Percentiles rank a stretch among this genome's conserved stretches.
Conservation (phyloP, 2,888 invertebrate genomes). For the Drosophila fulvimacula region DNA sequence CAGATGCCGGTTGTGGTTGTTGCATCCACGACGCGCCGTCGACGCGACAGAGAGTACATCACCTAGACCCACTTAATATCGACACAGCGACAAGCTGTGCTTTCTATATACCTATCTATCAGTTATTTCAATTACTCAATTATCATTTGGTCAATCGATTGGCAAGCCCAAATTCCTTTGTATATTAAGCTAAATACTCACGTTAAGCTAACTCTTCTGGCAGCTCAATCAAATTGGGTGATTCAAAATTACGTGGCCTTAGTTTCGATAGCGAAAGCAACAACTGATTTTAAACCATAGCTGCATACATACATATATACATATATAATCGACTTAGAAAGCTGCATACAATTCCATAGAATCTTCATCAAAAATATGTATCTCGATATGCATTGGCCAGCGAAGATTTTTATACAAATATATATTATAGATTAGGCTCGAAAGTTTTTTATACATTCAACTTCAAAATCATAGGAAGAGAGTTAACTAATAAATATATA, state of each 20-base stretch:
- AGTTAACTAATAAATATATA: constrained; percentile 8
- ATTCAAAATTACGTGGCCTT: constrained; percentile 65
- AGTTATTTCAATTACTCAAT: constrained; percentile 8
- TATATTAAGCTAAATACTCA: constrained; percentile 61
- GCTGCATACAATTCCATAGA: constrained; percentile 53
- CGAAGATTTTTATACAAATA: constrained; percentile 9
- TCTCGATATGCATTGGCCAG: constrained; percentile 6
- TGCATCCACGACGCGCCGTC: constrained; percentile 49
- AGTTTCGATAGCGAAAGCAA: constrained; percentile 54
- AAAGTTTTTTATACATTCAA: constrained; percentile 30
- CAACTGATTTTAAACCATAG: constrained; percentile 40
- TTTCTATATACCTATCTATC: constrained; percentile 16
- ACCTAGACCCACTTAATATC: constrained; percentile 63
- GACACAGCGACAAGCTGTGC: constrained; percentile 24
- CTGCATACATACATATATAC: constrained; percentile 12
- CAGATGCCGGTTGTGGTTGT: constrained; percentile 55
- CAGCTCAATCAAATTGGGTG: constrained; percentile 61
- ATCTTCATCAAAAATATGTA: constrained; percentile 46
- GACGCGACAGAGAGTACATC: constrained; percentile 77
- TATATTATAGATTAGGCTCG: constrained; percentile 23
- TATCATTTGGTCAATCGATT: constrained; percentile 30
- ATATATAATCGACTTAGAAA: constrained; percentile 19
- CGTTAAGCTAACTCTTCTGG: constrained; percentile 39
- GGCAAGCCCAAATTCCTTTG: constrained; percentile 27
- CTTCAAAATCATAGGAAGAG: constrained; percentile 11